Percentiles rank a stretch among this genome's conserved stretches.
Evolutionary conservation across 64 coral and sea anemone genomes (phyloP).

Genomic region (Exaiptasia diaphana): DNA sequence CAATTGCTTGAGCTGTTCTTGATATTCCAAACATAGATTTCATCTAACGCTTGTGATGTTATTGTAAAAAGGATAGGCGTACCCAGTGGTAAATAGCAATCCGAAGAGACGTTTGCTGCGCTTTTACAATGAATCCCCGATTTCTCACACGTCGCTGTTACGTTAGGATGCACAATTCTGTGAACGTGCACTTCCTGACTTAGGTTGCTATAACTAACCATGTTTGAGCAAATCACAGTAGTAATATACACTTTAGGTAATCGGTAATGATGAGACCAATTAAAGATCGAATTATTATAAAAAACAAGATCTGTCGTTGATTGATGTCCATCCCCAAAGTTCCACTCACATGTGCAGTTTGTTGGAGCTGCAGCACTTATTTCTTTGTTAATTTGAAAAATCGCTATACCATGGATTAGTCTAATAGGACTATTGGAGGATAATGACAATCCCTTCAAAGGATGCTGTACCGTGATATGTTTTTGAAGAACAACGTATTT

Average conservation of each 20-base stretch:
- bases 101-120: not conserved
- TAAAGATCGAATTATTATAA: not conserved
- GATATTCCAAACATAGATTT: not conserved
- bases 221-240: not conserved
- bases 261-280: not conserved
- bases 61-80: not conserved
- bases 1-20: not conserved
- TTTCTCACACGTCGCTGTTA: not conserved
- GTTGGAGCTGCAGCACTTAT: not conserved
- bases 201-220: not conserved
- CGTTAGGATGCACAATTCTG: not conserved
- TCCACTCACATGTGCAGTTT: slow-evolving; percentile 1
- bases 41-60: not conserved
- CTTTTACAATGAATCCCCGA: not conserved
- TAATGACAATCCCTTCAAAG: not conserved
- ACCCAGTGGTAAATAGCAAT: not conserved
- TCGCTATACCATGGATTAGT: not conserved
- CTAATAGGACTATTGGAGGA: slow-evolving; percentile 14
- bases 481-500: not conserved
- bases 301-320: not conserved
- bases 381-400: not conserved
- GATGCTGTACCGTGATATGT: not conserved
- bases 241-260: not conserved
- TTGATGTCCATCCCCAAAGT: slow-evolving; percentile 10
- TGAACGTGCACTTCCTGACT: not conserved